phyloP scores from a whole-genome alignment of 2,888 invertebrate genomes.

The Gymnoscelis rufifasciata region DNA sequence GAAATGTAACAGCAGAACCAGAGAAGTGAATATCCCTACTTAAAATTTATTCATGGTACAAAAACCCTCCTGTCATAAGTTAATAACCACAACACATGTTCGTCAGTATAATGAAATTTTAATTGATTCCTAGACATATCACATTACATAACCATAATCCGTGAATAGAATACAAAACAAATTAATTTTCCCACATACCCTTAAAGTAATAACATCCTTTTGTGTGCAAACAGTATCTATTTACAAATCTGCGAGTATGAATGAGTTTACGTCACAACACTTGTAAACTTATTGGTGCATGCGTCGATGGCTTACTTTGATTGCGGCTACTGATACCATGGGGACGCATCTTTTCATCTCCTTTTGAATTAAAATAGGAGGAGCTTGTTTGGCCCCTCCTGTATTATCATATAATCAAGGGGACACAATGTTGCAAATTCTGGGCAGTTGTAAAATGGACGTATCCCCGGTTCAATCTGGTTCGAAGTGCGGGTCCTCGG shows the following conservation, averaged over 20 bases:
- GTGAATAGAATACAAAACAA: slow-evolving; percentile 56
- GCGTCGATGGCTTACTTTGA: slow-evolving; percentile 48
- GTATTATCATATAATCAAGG: slow-evolving; percentile 23
- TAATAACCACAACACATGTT: slow-evolving; percentile 10
- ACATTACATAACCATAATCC: slow-evolving; percentile 39
- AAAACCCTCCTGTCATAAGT: no score
- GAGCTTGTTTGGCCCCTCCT: slow-evolving; percentile 38
- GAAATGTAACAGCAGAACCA: no score
- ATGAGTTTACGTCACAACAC: slow-evolving; percentile 72
- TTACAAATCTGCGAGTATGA: slow-evolving; percentile 67
- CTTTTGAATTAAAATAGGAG: slow-evolving; percentile 38
- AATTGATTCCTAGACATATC: slow-evolving; percentile 37
- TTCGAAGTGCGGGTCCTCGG: slow-evolving; percentile 58
- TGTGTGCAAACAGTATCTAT: slow-evolving; percentile 72
- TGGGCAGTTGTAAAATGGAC: slow-evolving; percentile 48
- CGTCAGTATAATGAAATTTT: slow-evolving; percentile 25
- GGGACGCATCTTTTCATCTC: slow-evolving; percentile 27
- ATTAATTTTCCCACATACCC: slow-evolving; percentile 77
- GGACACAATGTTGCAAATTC: slow-evolving; percentile 19
- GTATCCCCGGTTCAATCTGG: slow-evolving; percentile 49
- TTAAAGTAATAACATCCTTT: slow-evolving; percentile 75
- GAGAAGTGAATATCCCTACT: no score
- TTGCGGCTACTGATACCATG: slow-evolving; percentile 55
- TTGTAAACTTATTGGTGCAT: slow-evolving; percentile 56
- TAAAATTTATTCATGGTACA: no score